Percentiles rank a stretch among this genome's conserved stretches.
Evolutionary conservation across 1,140 invertebrate species (phyloP).

Genomic region (Atta texana): DNA sequence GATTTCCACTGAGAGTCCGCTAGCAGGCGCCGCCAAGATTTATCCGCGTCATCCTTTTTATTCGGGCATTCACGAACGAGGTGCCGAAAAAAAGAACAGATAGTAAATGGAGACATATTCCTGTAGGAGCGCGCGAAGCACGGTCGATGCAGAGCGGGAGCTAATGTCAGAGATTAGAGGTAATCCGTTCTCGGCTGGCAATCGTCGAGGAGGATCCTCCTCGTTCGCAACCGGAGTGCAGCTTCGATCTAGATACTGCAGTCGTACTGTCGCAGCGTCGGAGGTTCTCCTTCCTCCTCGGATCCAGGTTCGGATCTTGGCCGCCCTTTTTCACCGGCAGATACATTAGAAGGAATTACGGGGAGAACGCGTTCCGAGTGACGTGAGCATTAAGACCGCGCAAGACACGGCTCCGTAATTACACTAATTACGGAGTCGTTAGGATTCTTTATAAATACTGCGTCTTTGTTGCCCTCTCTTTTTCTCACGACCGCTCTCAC

Average conservation of each 20-base stretch:
- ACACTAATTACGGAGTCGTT: constrained; percentile 70
- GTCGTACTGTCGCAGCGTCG: constrained; percentile 35
- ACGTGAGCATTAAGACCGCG: constrained; percentile 66
- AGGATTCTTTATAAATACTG: constrained; percentile 68
- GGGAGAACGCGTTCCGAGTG: constrained; percentile 58
- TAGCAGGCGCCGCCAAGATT: constrained; percentile 60
- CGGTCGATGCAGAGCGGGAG: constrained; percentile 66
- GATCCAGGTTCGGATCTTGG: background rate
- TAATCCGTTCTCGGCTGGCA: constrained; percentile 73
- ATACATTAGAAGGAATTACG: constrained; percentile 73
- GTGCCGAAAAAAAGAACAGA: constrained; percentile 55
- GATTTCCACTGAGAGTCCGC: constrained; percentile 39
- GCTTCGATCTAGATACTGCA: constrained; percentile 74
- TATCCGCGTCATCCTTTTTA: constrained; percentile 67
- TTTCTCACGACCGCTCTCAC: background rate
- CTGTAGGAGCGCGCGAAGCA: constrained; percentile 69
- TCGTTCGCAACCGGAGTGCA: constrained; percentile 44
- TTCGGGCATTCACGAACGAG: constrained; percentile 60
- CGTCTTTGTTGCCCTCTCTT: constrained; percentile 42
- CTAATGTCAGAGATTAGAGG: constrained; percentile 77
- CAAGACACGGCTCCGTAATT: constrained; percentile 63
- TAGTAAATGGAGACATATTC: constrained; percentile 73
- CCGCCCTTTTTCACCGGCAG: constrained; percentile 51
- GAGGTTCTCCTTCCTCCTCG: constrained; percentile 15
- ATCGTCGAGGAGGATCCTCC: constrained; percentile 68